Evolutionary conservation across 2,888 invertebrate species (phyloP).

Genomic region (Cinara cedri): DNA sequence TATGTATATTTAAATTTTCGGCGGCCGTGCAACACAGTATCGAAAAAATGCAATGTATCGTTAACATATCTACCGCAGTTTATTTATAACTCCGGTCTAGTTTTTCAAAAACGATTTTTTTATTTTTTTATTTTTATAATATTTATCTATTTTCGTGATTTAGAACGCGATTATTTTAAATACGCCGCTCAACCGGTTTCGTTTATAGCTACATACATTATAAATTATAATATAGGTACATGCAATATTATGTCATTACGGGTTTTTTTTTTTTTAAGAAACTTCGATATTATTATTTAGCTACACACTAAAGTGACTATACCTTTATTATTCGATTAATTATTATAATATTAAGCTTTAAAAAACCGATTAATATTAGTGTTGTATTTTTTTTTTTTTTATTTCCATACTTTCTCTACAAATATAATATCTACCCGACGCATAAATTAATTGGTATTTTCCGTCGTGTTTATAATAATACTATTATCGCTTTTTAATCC

Average conservation of each 20-base stretch:
- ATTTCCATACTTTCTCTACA: slow-evolving; percentile 40
- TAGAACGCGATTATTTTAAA: not conserved
- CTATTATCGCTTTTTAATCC: not conserved
- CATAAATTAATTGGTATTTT: no score
- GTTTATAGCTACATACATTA: not conserved
- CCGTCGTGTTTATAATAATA: no score
- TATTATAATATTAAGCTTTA: slow-evolving; percentile 31
- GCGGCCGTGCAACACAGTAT: no score
- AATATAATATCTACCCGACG: not conserved
- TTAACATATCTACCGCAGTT: not conserved
- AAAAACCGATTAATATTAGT: not conserved
- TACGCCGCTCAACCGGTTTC: slow-evolving; percentile 9
- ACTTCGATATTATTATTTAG: slow-evolving; percentile 27
- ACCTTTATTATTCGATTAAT: not conserved
- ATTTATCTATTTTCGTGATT: not conserved
- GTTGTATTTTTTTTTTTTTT: no score
- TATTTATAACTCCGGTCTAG: slow-evolving; percentile 32
- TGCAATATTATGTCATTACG: slow-evolving; percentile 18
- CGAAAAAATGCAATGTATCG: not conserved
- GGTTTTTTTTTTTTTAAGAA: slow-evolving; percentile 12
- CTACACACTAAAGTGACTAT: not conserved
- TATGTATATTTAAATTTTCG: slow-evolving; percentile 17
- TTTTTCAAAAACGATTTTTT: not conserved
- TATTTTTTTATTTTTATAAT: slow-evolving; percentile 10
- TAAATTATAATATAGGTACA: no score